Conservation (phyloP, 2,888 invertebrate species). For the Polydrusus pterygomalis region DNA sequence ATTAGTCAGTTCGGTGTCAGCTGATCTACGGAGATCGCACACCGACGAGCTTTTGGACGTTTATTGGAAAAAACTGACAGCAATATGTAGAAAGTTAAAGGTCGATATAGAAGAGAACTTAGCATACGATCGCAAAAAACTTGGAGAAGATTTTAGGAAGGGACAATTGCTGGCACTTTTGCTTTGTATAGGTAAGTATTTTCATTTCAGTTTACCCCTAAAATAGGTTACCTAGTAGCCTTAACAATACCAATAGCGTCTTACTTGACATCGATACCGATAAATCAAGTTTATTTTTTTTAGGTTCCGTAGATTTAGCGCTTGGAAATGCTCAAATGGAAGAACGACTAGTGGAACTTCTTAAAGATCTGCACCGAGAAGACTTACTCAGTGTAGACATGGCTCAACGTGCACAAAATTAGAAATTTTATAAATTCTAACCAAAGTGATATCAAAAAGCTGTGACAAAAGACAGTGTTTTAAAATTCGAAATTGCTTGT, state of each 20-base stretch:
- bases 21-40: slow-evolving; percentile 80
- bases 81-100: slow-evolving; percentile 77
- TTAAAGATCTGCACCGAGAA: slow-evolving; percentile 82
- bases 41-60: slow-evolving; percentile 80
- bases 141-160: slow-evolving; percentile 76
- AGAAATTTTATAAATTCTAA: slow-evolving; percentile 19
- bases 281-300: slow-evolving; percentile 8
- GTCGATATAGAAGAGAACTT: slow-evolving; percentile 77
- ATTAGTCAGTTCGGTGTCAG: slow-evolving; percentile 83
- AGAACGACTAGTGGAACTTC: slow-evolving; percentile 82
- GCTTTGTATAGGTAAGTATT: slow-evolving; percentile 78
- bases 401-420: slow-evolving; percentile 55
- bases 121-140: slow-evolving; percentile 74
- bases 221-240: too few relatives aligned
- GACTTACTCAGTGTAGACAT: slow-evolving; percentile 75
- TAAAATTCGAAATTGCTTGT: slow-evolving; percentile 25
- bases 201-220: too few relatives aligned
- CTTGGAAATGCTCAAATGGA: slow-evolving; percentile 85
- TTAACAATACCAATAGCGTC: too few relatives aligned
- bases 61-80: slow-evolving; percentile 80
- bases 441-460: slow-evolving; percentile 44
- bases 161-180: slow-evolving; percentile 85
- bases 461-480: slow-evolving; percentile 44
- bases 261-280: too few relatives aligned
- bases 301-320: slow-evolving; percentile 85